phyloP scores from a whole-genome alignment of 2,888 invertebrate genomes.

The Rhorus exstirpatorius region DNA sequence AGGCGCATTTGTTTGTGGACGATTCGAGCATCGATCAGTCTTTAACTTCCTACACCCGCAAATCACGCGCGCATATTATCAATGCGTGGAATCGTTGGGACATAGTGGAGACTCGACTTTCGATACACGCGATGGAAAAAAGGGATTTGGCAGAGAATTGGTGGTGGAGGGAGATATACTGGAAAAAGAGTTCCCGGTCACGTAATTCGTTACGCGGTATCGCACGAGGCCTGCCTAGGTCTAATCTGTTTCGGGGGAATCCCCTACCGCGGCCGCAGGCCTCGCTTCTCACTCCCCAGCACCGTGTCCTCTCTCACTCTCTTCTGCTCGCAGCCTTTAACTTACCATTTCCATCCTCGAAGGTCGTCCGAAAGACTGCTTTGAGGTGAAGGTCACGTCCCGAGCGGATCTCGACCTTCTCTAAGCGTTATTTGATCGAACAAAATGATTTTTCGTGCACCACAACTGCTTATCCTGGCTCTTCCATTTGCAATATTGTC shows the following conservation, averaged over 20 bases:
- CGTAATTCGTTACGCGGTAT: constrained; percentile 53
- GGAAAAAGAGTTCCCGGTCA: constrained; percentile 48
- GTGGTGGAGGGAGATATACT: constrained; percentile 30
- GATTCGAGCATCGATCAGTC: constrained; percentile 52
- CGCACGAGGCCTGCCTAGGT: constrained; percentile 39
- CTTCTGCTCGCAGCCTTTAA: constrained; percentile 31
- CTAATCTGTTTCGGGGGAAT: constrained; percentile 77
- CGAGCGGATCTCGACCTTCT: constrained; percentile 63
- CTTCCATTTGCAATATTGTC: background rate
- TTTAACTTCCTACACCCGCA: constrained; percentile 6
- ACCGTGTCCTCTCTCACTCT: constrained; percentile 25
- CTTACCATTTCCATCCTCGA: constrained; percentile 57
- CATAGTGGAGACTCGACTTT: background rate
- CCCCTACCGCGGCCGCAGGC: constrained; percentile 65
- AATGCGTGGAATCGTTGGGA: background rate
- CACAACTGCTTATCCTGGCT: background rate
- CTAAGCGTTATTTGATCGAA: constrained; percentile 33
- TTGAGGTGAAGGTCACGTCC: constrained; percentile 80
- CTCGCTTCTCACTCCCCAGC: constrained; percentile 32
- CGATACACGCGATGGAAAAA: constrained; percentile 40
- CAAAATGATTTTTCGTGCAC: constrained; percentile 33
- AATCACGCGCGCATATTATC: constrained; percentile 17
- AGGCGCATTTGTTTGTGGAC: background rate
- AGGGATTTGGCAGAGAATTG: background rate
- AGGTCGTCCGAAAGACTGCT: constrained; percentile 63